Conservation (phyloP, 2,113 vertebrate species). For the Pelvicachromis taeniatus region DNA sequence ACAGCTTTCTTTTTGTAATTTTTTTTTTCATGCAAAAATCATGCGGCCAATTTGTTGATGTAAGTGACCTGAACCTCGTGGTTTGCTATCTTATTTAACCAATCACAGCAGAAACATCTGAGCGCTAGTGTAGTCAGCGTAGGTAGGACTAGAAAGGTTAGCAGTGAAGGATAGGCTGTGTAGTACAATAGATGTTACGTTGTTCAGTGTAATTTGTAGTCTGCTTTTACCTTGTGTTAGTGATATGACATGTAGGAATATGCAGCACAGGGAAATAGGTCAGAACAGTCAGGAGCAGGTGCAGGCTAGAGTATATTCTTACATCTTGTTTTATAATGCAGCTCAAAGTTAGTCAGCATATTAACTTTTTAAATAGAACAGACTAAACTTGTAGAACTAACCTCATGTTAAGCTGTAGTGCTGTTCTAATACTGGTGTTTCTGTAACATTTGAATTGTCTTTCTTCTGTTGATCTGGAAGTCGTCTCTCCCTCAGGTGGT, state of each 20-base stretch:
- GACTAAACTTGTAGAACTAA: constrained; percentile 70
- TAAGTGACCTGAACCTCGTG: constrained; percentile 97
- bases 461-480: constrained; percentile 34
- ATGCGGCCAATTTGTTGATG: constrained; percentile 98
- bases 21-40: constrained; percentile 98
- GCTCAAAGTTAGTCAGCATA: constrained; percentile 41
- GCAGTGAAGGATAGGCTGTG: constrained; percentile 49
- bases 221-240: constrained; percentile 44
- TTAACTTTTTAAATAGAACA: constrained; percentile 59
- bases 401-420: constrained; percentile 68
- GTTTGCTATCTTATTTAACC: constrained; percentile 91
- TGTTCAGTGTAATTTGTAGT: constrained; percentile 63
- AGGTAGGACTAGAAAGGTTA: constrained; percentile 42
- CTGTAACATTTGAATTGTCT: constrained; percentile 56
- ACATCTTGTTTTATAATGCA: constrained; percentile 42
- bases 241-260: constrained; percentile 33
- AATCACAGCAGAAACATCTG: constrained; percentile 69
- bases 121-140: constrained; percentile 32
- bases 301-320: constrained; percentile 35
- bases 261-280: constrained; percentile 22
- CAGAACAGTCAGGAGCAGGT: constrained; percentile 36
- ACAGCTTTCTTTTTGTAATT: constrained; percentile 96
- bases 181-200: constrained; percentile 52
- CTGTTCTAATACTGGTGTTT: constrained; percentile 72
- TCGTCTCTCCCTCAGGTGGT: constrained; percentile 2